Conservation (phyloP, 2,797 vertebrate species). For the Pipistrellus pygmaeus region DNA sequence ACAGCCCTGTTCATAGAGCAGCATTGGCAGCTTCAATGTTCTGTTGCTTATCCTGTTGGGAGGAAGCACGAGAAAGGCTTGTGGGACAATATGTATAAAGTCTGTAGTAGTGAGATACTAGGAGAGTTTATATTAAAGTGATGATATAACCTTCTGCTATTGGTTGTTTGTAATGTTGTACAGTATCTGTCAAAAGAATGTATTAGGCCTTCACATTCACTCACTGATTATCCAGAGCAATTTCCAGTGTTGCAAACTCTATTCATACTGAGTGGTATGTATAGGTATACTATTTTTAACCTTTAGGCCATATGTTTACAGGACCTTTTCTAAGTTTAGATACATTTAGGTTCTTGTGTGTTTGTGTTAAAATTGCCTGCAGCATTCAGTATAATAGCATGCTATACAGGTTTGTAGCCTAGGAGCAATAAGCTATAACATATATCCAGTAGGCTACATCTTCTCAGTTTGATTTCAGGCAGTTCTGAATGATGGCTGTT, state of each 20-base stretch:
- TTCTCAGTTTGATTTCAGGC: not conserved
- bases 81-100: not conserved
- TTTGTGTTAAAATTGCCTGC: not conserved
- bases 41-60: not conserved
- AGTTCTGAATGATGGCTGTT: too few species aligned
- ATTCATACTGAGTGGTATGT: not conserved
- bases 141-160: too few species aligned
- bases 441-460: not conserved
- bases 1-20: too few species aligned
- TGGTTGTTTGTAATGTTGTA: too few species aligned
- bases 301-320: not conserved
- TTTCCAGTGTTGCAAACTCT: not conserved
- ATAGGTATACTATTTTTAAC: not conserved
- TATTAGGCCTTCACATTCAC: not conserved
- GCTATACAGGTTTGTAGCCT: not conserved
- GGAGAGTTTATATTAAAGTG: too few species aligned
- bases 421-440: not conserved
- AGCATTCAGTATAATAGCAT: not conserved
- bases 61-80: not conserved
- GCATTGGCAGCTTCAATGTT: not conserved
- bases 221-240: not conserved
- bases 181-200: too few species aligned
- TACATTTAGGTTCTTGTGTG: not conserved
- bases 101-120: too few species aligned
- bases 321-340: not conserved